Evolutionary conservation across 1,140 invertebrate species (phyloP).

Genomic region (Brachionus koreanus): DNA sequence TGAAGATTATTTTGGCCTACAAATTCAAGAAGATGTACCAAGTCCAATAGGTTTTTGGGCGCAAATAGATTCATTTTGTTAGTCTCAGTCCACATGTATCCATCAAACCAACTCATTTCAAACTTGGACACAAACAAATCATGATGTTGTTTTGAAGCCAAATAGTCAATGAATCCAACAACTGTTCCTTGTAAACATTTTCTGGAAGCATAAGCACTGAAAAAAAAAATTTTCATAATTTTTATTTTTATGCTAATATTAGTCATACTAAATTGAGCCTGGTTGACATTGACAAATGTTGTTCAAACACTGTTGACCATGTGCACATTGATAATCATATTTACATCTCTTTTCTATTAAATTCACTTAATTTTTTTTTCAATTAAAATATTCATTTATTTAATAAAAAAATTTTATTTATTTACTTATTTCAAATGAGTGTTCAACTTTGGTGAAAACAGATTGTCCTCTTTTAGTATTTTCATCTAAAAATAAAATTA

Average conservation of each 20-base stretch:
- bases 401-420: not conserved
- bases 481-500: not conserved
- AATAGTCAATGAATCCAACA: not conserved
- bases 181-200: not conserved
- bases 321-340: not conserved
- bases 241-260: not conserved
- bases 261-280: not conserved
- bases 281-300: not conserved
- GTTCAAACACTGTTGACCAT: not conserved
- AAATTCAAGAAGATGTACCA: not conserved
- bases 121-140: not conserved
- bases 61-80: not conserved
- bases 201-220: not conserved
- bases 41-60: not conserved
- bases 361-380: not conserved
- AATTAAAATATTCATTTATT: too few species aligned
- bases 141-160: not conserved
- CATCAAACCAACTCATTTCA: not conserved
- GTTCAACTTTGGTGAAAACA: not conserved
- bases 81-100: not conserved
- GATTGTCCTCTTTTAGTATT: not conserved
- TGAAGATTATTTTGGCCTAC: not conserved
- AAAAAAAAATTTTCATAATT: not conserved
- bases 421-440: not conserved
- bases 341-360: not conserved